Evolutionary conservation across 2,113 vertebrate species (phyloP).

Genomic region (Pseudorectes ferrugineus): DNA sequence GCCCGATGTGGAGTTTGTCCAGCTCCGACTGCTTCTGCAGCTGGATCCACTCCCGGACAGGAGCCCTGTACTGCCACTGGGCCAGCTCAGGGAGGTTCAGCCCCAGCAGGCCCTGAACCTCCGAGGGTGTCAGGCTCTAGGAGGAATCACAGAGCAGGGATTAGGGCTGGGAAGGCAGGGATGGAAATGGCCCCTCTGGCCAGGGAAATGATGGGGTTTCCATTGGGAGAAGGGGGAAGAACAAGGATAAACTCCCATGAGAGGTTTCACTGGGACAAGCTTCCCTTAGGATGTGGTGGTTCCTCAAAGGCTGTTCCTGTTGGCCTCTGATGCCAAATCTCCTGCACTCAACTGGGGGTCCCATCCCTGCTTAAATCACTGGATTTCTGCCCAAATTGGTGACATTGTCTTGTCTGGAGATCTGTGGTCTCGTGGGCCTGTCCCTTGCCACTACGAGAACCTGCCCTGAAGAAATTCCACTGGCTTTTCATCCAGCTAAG

Average conservation of each 20-base stretch:
- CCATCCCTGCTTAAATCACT: background rate
- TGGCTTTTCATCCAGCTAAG: background rate
- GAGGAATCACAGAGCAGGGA: background rate
- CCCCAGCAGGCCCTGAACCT: conserved; percentile 67
- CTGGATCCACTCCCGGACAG: conserved; percentile 34
- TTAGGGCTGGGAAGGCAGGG: background rate
- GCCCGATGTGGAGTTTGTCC: conserved; percentile 17
- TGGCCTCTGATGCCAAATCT: background rate
- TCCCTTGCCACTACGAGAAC: background rate
- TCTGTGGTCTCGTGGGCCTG: fast-evolving
- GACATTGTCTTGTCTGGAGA: background rate
- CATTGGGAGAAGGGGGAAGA: background rate
- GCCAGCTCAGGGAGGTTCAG: background rate
- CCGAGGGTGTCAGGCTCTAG: conserved; percentile 37
- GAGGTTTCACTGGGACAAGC: background rate
- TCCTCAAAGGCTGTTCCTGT: background rate
- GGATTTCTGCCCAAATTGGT: background rate
- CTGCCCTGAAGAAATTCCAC: background rate
- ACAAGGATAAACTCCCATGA: background rate
- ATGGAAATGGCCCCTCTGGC: background rate
- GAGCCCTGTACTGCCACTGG: background rate
- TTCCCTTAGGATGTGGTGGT: background rate
- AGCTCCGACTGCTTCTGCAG: conserved; percentile 47
- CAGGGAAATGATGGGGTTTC: background rate
- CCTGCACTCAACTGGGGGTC: background rate